Evolutionary conservation across 1,140 invertebrate species (phyloP), one percentile per base, ranked within the genome.

Genomic region (Drosophila pruinosa): DNA sequence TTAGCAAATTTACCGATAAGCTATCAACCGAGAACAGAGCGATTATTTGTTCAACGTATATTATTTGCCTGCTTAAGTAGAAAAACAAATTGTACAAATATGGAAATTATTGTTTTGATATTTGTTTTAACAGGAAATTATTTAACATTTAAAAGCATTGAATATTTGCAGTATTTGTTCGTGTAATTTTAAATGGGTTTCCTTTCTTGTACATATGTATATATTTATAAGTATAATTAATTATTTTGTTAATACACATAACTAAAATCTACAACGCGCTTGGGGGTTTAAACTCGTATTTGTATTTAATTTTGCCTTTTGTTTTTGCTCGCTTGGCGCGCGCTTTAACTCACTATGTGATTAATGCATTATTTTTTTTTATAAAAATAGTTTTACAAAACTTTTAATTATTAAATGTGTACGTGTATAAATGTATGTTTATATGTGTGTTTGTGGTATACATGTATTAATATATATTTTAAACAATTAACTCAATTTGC

Each of bases 401-500:
- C 41, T 88, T 70, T 67, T 62, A 59, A 50, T 67, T 63, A 63
- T 62, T 50, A 64, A 41, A 48, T 39, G 14, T 65, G 38, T 62
- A 36, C 57, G 50, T 68, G 34, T 58, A 4, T 64, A 34, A 43
- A 36, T 14, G 28, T 56, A 34, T 56, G 54, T 52, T 17, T 76
- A 19, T 57, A 52, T n/a, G n/a, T 28, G 53, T 43, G 53, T 85
- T 31, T 71, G 41, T 31, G 26, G 26, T 45, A 48, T 47, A 39
- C 43, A 31, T 36, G 36, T 61, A 19, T 34, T 34, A 34, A 12
- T 26, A 17, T 57, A 34, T 58, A 58, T 72, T 73, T 78, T 61
- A 89, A 74, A 78, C 76, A 90, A 86, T 91, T 92, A 92, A 88
- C 90, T 93, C 43, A 93, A 76, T 79, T 93, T 83, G n/a, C 90